Conservation (phyloP, 2,888 invertebrate genomes). For the Cinara cedri region DNA sequence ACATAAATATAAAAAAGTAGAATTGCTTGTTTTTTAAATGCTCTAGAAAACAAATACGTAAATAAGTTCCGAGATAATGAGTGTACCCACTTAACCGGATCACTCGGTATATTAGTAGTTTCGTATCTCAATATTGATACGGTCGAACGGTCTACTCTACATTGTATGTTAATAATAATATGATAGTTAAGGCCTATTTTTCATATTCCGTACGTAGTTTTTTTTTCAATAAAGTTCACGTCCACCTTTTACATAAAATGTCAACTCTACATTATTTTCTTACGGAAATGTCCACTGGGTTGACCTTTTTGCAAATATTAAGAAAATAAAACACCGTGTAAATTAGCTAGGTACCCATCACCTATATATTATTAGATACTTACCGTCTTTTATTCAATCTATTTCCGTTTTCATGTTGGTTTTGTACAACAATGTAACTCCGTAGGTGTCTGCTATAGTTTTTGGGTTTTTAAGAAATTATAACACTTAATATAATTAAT, state of each 20-base stretch:
- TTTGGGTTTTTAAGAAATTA: too few relatives aligned
- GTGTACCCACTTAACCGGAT: too few relatives aligned
- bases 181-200: background rate
- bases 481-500: too few relatives aligned
- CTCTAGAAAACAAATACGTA: too few relatives aligned
- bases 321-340: constrained; percentile 35
- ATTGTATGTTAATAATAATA: background rate
- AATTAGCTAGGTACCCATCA: constrained; percentile 7
- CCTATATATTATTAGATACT: too few relatives aligned
- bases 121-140: too few relatives aligned
- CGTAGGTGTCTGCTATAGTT: too few relatives aligned
- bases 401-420: background rate
- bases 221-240: constrained; percentile 47
- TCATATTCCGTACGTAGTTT: constrained; percentile 8
- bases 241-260: constrained; percentile 44
- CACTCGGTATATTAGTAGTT: too few relatives aligned
- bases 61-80: too few relatives aligned
- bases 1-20: too few relatives aligned
- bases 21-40: too few relatives aligned
- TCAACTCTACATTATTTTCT: constrained; percentile 50
- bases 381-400: background rate
- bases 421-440: too few relatives aligned
- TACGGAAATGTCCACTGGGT: constrained; percentile 45
- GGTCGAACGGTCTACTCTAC: constrained; percentile 13
- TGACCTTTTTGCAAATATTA: constrained; percentile 48